Base-by-base conservation (phyloP, 2,113 vertebrate species). In the Leucoraja erinaceus region DNA sequence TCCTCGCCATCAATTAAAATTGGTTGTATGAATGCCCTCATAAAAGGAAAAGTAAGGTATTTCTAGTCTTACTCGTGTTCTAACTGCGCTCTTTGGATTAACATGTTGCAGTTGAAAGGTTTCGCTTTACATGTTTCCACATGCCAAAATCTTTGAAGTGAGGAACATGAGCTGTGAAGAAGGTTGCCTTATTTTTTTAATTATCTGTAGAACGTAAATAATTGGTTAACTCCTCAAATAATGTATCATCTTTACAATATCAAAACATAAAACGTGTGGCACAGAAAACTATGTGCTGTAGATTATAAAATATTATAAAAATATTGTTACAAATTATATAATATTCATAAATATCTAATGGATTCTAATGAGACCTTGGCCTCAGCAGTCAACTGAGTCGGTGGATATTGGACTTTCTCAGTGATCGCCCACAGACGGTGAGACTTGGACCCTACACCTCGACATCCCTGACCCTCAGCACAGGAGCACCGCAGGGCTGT, bases 91-190 rank as follows among this genome's bases (percentile, higher is more conserved):
- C 63, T 90, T 33, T 70, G 88, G 88, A 90, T 90, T 90, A 90
- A 90, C 88, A 90, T 22, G 63, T 22, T 72, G 68, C 16, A 90
- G 88, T 90, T 90, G 88, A 90, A 90, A 90, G 88, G 63, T 90
- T 70, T 90, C 20, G 33, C 63, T 31, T 38, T 70, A 38, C 88
- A 90, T 18, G 88, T 90, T 90, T 90, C 66, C 63, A 90, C 88
- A 38, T 22, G 88, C 20, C 61, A 90, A 90, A 31, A 90, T 90
- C 66, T 90, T 90, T 90, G 88, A 90, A 90, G 88, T 90, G 63
- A 90, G 31, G 31, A 72, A 90, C 88, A 22, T 25, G 20, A 90
- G 59, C 56, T 61, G 81, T 86, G 81, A 86, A 90, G n/a, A 47
- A 90, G 70, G 33, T 70, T 70, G 88, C 18, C 22, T 70, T 31